Conservation (phyloP, 2,797 vertebrate genomes). For the Coregonus suidteri region DNA sequence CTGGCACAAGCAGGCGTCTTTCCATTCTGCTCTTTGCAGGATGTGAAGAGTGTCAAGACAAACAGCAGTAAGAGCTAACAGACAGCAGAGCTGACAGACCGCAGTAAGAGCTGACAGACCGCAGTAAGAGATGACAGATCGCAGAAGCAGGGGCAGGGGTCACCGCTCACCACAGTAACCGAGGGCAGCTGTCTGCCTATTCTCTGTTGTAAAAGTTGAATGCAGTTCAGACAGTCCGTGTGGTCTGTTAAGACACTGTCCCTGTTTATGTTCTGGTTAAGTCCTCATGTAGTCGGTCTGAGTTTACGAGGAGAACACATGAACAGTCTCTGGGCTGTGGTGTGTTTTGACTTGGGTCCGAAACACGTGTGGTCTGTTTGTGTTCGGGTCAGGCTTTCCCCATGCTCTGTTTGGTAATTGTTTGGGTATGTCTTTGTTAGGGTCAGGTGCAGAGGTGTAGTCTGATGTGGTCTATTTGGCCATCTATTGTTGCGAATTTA, state of each 20-base stretch:
- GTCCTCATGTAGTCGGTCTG: constrained; percentile 55
- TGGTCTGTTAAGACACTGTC: constrained; percentile 60
- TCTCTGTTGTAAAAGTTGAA: neutral
- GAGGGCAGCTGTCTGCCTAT: constrained; percentile 4
- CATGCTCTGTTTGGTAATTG: neutral
- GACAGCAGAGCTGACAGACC: too few relatives aligned
- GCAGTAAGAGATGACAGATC: neutral
- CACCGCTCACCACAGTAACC: neutral
- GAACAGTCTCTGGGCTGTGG: neutral
- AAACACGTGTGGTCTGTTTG: constrained; percentile 4
- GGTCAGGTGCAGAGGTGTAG: neutral
- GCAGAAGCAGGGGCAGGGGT: too few relatives aligned
- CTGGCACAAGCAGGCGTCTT: constrained; percentile 23
- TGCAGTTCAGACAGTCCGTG: constrained; percentile 37
- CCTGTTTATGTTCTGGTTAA: constrained; percentile 60
- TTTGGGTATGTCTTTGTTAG: neutral
- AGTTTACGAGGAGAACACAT: neutral
- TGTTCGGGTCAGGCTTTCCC: neutral
- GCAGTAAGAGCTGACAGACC: neutral
- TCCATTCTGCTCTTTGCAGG: neutral
- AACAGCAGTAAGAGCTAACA: too few relatives aligned
- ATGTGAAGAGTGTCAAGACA: neutral
- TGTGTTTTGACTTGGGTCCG: neutral
- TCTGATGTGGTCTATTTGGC: neutral
- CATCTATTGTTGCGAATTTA: neutral